These are phyloP conservation scores for Diabrotica undecimpunctata DNA, from an alignment of 1,140 invertebrate species.

Conservation along the genomic window DNA sequence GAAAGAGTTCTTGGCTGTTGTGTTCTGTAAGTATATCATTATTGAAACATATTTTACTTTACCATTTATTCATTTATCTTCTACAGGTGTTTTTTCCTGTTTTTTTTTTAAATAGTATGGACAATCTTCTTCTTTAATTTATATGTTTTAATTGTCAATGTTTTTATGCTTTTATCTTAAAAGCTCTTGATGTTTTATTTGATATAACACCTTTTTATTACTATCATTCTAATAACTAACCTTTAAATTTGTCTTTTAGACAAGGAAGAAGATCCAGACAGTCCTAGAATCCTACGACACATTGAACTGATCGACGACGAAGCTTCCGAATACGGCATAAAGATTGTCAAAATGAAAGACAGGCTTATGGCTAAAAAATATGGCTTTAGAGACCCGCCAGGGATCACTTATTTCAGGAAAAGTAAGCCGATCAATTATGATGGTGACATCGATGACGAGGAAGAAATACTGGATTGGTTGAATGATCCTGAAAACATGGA, in stretches of 20 bases:
- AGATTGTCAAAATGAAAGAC: constrained; percentile 87
- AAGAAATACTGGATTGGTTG: constrained; percentile 90
- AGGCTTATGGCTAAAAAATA: constrained; percentile 92
- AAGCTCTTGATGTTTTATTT: no score
- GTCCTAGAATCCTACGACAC: constrained; percentile 73
- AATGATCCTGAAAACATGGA: constrained; percentile 94
- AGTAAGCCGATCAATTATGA: constrained; percentile 88
- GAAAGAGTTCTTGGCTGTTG: constrained; percentile 87
- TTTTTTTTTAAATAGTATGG: no score
- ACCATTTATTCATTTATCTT: no score
- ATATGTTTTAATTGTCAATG: no score
- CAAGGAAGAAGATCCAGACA: constrained; percentile 77
- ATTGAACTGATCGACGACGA: constrained; percentile 90
- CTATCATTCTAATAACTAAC: no score
- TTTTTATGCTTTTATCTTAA: no score
- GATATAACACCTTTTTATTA: no score
- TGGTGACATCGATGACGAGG: constrained; percentile 89
- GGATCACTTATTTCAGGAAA: constrained; percentile 87
- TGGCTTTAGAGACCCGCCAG: constrained; percentile 83
- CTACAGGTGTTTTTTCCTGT: no score
- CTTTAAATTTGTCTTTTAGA: constrained; percentile 53
- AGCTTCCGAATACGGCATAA: constrained; percentile 86
- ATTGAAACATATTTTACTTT: no score
- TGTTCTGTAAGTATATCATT: constrained; percentile 77
- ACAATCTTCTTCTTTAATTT: no score